phyloP scores from a whole-genome alignment of 2,888 invertebrate genomes.

The Chirona hameri region DNA sequence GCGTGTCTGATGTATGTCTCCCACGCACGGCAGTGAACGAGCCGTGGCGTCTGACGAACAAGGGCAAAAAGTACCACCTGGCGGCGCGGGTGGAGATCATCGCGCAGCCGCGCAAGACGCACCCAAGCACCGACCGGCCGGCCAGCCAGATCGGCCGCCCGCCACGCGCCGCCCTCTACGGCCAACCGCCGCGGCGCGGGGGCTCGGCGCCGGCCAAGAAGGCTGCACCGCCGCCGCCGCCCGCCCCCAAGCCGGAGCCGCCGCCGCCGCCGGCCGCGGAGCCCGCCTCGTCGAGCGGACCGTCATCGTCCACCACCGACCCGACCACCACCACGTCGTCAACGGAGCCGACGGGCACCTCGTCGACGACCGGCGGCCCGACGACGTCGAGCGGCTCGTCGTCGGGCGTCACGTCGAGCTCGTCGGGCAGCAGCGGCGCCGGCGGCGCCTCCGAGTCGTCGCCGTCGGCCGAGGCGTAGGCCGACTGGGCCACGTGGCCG shows the following conservation, averaged over 20 bases:
- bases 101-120: background rate
- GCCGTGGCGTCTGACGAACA: background rate
- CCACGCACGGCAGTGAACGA: background rate
- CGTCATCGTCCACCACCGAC: background rate
- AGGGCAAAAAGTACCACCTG: background rate
- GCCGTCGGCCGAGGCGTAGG: background rate
- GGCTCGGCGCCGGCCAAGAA: background rate
- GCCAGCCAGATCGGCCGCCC: conserved; percentile 22
- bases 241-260: background rate
- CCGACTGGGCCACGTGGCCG: no score
- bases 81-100: background rate
- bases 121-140: conserved; percentile 11
- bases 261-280: background rate
- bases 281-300: background rate
- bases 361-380: background rate
- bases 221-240: background rate
- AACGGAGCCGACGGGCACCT: background rate
- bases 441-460: background rate
- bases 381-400: background rate
- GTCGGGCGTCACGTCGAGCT: background rate
- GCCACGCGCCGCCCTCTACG: conserved; percentile 1
- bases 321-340: background rate
- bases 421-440: no score
- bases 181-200: background rate
- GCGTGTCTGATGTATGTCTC: no score